A percentile compares a stretch with the other conserved stretches of the same genome.
Conservation (phyloP, 1,140 invertebrate genomes). For the Cotesia chilonis region DNA sequence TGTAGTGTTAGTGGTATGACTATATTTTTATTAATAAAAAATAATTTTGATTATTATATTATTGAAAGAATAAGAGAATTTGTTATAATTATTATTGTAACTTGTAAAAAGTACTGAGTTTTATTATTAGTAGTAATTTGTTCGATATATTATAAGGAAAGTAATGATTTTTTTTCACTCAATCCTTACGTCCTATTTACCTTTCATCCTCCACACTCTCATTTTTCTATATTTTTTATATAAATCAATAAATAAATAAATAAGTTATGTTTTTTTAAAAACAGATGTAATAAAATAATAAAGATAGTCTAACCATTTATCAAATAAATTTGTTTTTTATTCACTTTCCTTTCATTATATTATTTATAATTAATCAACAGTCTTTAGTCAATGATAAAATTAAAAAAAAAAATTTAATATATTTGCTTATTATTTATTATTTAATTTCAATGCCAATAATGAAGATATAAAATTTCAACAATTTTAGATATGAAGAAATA, state of each 20-base stretch:
- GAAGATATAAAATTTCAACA: no score
- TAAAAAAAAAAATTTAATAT: no score
- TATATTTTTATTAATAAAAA: constrained; percentile 53
- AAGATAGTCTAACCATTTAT: constrained; percentile 63
- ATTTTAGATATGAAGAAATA: no score
- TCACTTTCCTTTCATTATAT: constrained; percentile 1
- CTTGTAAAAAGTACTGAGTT: constrained; percentile 67
- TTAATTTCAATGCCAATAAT: no score
- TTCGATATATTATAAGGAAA: constrained; percentile 52
- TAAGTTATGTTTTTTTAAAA: constrained; percentile 62
- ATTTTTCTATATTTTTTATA: no score
- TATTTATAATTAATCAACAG: no score
- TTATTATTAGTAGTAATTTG: constrained; percentile 64
- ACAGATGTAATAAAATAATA: constrained; percentile 66
- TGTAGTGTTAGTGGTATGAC: constrained; percentile 48
- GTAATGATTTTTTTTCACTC: constrained; percentile 54
- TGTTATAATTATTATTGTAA: constrained; percentile 66
- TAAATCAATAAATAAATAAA: constrained; percentile 46
- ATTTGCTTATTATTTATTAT: no score
- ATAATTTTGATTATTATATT: constrained; percentile 35
- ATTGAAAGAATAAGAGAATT: constrained; percentile 52
- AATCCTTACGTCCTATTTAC: constrained; percentile 40
- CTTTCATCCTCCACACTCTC: constrained; percentile 49
- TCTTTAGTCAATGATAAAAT: no score
- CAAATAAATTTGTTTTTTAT: constrained; percentile 43